Percentiles rank a stretch among this genome's conserved stretches.
These are phyloP conservation scores for Pegoplata infirma DNA, from an alignment of 2,888 invertebrate species.

Conservation along the genomic window DNA sequence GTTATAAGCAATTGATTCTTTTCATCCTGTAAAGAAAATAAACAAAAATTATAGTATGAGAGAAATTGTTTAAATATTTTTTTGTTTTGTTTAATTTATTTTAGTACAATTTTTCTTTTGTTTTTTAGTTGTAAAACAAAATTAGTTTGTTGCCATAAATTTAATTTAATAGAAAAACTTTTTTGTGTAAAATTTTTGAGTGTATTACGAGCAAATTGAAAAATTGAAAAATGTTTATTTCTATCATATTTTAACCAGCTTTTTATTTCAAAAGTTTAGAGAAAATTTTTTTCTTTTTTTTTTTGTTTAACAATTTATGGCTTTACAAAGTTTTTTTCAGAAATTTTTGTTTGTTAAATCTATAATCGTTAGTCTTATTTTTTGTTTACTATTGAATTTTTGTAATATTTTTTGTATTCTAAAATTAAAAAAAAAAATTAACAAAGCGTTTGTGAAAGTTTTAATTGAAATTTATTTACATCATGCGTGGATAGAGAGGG, in stretches of 20 bases:
- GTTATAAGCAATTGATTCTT: conserved; percentile 97
- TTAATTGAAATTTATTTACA: conserved; percentile 15
- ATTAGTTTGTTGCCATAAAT: conserved; percentile 26
- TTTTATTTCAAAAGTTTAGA: conserved; percentile 14
- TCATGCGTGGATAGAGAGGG: conserved; percentile 2
- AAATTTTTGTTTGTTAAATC: background rate
- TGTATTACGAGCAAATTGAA: background rate
- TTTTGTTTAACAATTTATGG: background rate
- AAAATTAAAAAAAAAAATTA: background rate
- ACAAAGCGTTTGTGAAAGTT: background rate
- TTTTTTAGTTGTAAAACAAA: background rate
- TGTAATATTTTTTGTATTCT: background rate
- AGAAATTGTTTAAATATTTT: conserved; percentile 2
- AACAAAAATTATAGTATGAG: conserved; percentile 50
- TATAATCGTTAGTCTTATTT: background rate
- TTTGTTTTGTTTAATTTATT: conserved; percentile 21
- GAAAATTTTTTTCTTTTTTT: background rate
- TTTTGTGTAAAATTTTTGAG: background rate
- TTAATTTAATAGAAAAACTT: conserved; percentile 33
- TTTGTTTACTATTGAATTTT: background rate
- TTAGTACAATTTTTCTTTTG: background rate
- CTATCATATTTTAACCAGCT: background rate
- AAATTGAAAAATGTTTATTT: background rate
- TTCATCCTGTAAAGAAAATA: conserved; percentile 88
- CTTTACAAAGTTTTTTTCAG: background rate